phyloP scores from a whole-genome alignment of 1,140 invertebrate genomes.

The Goniozus legneri region DNA sequence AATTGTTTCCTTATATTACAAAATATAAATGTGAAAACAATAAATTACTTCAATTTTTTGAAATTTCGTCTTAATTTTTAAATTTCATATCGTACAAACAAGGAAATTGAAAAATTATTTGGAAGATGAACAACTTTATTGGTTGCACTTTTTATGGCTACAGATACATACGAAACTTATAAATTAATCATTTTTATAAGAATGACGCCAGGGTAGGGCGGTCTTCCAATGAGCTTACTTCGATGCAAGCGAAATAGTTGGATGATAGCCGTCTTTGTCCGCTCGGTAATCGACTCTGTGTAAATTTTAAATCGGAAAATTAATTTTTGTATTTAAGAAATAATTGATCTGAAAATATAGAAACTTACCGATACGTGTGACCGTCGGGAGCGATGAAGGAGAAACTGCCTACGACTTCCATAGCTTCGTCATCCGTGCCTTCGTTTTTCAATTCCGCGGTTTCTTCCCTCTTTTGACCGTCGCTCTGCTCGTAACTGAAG shows the following conservation, averaged over 20 bases:
- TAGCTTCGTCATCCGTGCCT: slow-evolving; percentile 45
- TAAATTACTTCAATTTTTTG: too few species aligned
- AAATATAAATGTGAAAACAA: too few species aligned
- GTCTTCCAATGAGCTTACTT: slow-evolving; percentile 23
- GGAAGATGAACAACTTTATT: too few species aligned
- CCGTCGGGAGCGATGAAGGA: slow-evolving; percentile 44
- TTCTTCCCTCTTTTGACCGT: slow-evolving; percentile 50
- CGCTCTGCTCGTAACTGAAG: slow-evolving; percentile 51
- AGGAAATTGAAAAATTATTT: too few species aligned
- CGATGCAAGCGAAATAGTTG: slow-evolving; percentile 40
- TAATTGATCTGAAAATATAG: not conserved
- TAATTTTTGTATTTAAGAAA: too few species aligned
- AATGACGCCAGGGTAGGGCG: too few species aligned
- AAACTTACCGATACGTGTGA: slow-evolving; percentile 39
- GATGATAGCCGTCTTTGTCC: slow-evolving; percentile 47
- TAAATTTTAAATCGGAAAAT: slow-evolving; percentile 1
- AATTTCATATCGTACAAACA: too few species aligned
- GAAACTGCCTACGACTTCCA: slow-evolving; percentile 47
- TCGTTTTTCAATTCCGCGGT: slow-evolving; percentile 46
- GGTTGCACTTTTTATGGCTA: too few species aligned
- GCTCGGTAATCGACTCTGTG: slow-evolving; percentile 46
- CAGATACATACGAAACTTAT: too few species aligned
- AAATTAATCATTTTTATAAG: too few species aligned
- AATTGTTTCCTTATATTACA: too few species aligned
- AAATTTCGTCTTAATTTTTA: too few species aligned